These are phyloP conservation scores for Dreissena polymorpha DNA, from an alignment of 1,140 invertebrate genomes.

Conservation along the genomic window DNA sequence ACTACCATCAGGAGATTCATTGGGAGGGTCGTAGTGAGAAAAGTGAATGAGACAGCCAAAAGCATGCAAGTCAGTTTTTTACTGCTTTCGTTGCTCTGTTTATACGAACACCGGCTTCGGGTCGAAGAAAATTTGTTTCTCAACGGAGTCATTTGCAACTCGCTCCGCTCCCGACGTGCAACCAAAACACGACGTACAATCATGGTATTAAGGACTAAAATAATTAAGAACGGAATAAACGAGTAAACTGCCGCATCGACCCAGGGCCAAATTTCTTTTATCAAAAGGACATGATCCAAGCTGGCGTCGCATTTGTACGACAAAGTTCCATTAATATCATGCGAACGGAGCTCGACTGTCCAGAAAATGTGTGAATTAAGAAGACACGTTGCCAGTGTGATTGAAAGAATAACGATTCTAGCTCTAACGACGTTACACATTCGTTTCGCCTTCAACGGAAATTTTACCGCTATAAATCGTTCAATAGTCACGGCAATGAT, in stretches of 20 bases:
- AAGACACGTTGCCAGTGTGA: constrained; percentile 60
- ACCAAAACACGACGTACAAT: constrained; percentile 64
- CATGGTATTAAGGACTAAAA: constrained; percentile 67
- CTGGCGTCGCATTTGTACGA: constrained; percentile 50
- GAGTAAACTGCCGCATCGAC: constrained; percentile 75
- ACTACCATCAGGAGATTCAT: constrained; percentile 75
- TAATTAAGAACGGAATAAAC: constrained; percentile 71
- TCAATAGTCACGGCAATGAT: constrained; percentile 79
- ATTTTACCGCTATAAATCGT: constrained; percentile 76
- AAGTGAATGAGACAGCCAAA: constrained; percentile 75
- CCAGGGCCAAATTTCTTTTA: constrained; percentile 69
- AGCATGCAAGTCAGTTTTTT: constrained; percentile 76
- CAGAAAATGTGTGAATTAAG: constrained; percentile 75
- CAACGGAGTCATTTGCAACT: constrained; percentile 6
- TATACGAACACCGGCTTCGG: neutral
- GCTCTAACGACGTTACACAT: constrained; percentile 73
- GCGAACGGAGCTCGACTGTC: constrained; percentile 57
- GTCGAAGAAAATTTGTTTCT: too few species aligned
- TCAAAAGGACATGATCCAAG: constrained; percentile 36
- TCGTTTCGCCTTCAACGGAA: constrained; percentile 71
- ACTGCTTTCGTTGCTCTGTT: constrained; percentile 58
- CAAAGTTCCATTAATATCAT: constrained; percentile 19
- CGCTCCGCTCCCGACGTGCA: constrained; percentile 34
- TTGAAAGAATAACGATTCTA: constrained; percentile 60
- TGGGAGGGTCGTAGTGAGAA: constrained; percentile 77